Evolutionary conservation across 2,113 vertebrate genomes (phyloP).

Genomic region (Gulo gulo): DNA sequence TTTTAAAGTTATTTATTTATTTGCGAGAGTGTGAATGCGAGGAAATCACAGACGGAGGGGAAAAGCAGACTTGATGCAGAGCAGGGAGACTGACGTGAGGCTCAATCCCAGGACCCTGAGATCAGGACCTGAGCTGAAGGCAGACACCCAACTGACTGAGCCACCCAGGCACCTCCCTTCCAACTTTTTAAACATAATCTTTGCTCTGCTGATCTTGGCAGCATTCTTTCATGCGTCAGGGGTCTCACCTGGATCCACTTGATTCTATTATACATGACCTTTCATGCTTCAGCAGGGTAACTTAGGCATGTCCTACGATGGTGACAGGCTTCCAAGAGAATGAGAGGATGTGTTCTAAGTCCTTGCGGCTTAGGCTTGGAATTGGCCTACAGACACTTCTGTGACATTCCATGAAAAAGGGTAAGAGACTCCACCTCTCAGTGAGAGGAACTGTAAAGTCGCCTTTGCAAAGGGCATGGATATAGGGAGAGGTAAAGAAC

Average conservation of each 20-base stretch:
- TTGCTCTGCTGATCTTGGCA: background rate
- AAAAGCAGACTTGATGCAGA: too few relatives aligned
- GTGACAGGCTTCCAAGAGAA: background rate
- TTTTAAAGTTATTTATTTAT: too few relatives aligned
- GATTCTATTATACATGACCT: background rate
- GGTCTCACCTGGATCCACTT: background rate
- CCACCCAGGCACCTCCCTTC: background rate
- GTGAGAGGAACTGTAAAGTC: background rate
- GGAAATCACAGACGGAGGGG: too few relatives aligned
- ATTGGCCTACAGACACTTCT: background rate
- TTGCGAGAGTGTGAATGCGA: too few relatives aligned
- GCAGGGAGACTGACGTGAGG: too few relatives aligned
- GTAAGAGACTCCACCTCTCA: background rate
- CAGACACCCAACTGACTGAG: too few relatives aligned
- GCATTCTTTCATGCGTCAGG: background rate
- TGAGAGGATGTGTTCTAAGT: background rate
- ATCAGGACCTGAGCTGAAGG: too few relatives aligned
- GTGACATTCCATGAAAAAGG: background rate
- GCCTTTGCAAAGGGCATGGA: background rate
- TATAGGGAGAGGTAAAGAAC: background rate
- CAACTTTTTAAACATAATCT: background rate
- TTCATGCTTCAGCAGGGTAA: background rate
- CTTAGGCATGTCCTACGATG: background rate
- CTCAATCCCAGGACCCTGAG: too few relatives aligned
- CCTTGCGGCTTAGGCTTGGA: background rate